Conservation (phyloP, 2,797 vertebrate species). For the Bovichtus variegatus region DNA sequence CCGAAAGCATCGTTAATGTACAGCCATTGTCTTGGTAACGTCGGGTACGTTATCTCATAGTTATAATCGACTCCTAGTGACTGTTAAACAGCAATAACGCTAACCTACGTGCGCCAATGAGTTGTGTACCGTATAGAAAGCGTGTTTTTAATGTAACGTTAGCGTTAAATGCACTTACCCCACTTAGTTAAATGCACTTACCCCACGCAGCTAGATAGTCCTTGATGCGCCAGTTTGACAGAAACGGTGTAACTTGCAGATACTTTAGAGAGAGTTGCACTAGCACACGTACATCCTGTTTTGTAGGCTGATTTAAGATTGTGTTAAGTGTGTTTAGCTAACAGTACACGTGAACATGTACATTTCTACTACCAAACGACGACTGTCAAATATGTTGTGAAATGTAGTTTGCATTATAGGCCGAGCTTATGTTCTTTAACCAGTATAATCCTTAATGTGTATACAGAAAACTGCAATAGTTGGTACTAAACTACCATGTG, state of each 20-base stretch:
- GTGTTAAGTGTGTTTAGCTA: background rate
- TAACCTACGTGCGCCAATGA: background rate
- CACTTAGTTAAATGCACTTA: background rate
- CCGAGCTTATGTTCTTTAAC: background rate
- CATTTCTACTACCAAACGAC: background rate
- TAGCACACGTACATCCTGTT: background rate
- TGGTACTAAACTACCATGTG: background rate
- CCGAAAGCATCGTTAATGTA: accelerated
- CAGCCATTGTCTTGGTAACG: background rate
- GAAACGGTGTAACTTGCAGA: background rate
- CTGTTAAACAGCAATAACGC: background rate
- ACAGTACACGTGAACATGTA: background rate
- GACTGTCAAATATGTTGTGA: background rate
- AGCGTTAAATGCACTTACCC: background rate
- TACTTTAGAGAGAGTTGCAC: background rate
- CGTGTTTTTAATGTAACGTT: background rate
- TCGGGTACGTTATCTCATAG: background rate
- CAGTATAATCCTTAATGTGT: background rate
- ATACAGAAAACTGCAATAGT: background rate
- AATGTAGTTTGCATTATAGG: background rate
- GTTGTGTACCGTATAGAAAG: background rate
- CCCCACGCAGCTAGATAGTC: background rate
- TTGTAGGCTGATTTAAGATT: background rate
- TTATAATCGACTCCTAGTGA: background rate
- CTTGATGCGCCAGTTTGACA: background rate